A percentile compares a stretch with the other conserved stretches of the same genome.
Evolutionary conservation across 2,888 invertebrate genomes (phyloP).

Genomic region (Galerucella nymphaeae): DNA sequence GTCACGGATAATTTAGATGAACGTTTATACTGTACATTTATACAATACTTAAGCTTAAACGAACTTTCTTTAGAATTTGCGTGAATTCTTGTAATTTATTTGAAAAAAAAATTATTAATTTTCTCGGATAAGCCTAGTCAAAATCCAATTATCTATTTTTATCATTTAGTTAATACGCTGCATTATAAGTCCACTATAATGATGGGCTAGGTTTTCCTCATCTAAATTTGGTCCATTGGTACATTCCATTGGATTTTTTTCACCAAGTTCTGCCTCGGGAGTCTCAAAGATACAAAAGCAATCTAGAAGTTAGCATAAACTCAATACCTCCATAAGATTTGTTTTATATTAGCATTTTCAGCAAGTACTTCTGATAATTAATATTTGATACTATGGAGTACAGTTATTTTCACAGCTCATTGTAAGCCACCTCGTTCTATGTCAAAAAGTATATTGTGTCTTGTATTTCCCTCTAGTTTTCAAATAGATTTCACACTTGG

Average conservation of each 20-base stretch:
- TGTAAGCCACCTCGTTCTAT: too few species aligned
- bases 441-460: too few species aligned
- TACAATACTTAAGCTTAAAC: constrained; percentile 53
- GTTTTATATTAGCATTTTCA: neutral
- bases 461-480: too few species aligned
- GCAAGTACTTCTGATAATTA: too few species aligned
- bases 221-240: too few species aligned
- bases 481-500: too few species aligned
- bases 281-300: neutral
- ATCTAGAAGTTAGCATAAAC: neutral
- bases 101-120: constrained; percentile 12
- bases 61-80: constrained; percentile 45
- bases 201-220: neutral
- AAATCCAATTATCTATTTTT: too few species aligned
- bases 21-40: constrained; percentile 56
- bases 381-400: too few species aligned
- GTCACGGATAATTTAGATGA: constrained; percentile 42
- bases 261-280: neutral
- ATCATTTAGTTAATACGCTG: neutral
- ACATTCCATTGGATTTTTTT: too few species aligned
- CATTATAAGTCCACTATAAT: neutral
- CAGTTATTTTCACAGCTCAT: too few species aligned
- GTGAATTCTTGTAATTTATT: constrained; percentile 49
- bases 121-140: too few species aligned
- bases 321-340: neutral